Conservation (phyloP, 2,113 vertebrate genomes). For the Caranx melampygus region DNA sequence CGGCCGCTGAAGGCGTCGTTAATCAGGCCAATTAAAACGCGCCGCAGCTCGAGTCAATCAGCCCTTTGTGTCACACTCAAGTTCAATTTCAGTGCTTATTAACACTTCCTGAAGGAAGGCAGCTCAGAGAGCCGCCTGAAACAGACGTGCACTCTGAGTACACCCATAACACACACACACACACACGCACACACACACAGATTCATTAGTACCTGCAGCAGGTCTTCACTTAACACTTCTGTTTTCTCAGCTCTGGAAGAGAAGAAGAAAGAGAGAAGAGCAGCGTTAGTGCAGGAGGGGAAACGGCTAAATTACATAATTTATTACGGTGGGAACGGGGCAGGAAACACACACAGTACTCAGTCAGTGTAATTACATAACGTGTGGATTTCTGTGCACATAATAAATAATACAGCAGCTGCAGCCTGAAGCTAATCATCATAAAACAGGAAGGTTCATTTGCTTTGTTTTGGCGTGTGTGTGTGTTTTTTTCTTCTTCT, state of each 20-base stretch:
- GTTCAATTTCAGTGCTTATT: slow-evolving; percentile 46
- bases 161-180: neutral
- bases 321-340: slow-evolving; percentile 46
- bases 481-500: neutral
- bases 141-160: slow-evolving; percentile 38
- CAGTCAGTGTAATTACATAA: slow-evolving; percentile 48
- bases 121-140: slow-evolving; percentile 25
- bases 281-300: slow-evolving; percentile 23
- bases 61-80: slow-evolving; percentile 44
- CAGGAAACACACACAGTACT: slow-evolving; percentile 19
- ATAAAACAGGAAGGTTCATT: slow-evolving; percentile 3
- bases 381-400: slow-evolving; percentile 22
- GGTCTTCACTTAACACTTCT: slow-evolving; percentile 81
- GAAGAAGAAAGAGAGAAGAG: slow-evolving; percentile 30
- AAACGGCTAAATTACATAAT: slow-evolving; percentile 28
- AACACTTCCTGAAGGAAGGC: slow-evolving; percentile 47
- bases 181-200: slow-evolving; percentile 12
- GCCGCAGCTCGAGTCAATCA: slow-evolving; percentile 46
- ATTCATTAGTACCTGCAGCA: slow-evolving; percentile 75
- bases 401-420: slow-evolving; percentile 20
- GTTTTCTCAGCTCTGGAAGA: slow-evolving; percentile 81
- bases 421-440: slow-evolving; percentile 28
- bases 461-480: too few species aligned
- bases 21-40: slow-evolving; percentile 59
- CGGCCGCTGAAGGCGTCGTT: slow-evolving; percentile 33